Base-by-base conservation (phyloP, 2,888 invertebrate species). In the Eupithecia subfuscata region DNA sequence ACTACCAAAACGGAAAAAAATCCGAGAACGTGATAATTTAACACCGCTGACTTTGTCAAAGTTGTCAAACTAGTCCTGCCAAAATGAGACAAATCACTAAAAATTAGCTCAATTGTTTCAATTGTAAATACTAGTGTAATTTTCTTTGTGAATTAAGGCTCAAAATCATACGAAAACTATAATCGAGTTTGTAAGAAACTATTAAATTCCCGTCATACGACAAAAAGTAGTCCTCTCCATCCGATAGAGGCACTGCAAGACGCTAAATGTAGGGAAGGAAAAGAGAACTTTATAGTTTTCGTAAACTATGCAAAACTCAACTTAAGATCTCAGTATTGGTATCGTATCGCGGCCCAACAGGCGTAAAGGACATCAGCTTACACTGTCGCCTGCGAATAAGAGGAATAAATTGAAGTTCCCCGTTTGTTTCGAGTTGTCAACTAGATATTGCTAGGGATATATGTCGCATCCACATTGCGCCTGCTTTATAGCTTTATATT, bases 321-420 rank as follows among this genome's bases (percentile, higher is more conserved):
- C n/a, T 0, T 22, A 56, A 12, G 12, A 3, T 65, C 34, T 67
- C 65, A 40, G 40, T 37, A 67, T 37, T n/a, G 40, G 68, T 40
- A 68, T 14, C 65, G 16, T 43, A 22, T 68, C 68, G 43, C 43
- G 2, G 22, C 14, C 40, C 37, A 45, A 69, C 52, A 69, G 34
- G 52, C 69, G 30, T 69, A 52, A 52, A 67, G 34, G 18, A 69
- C 34, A 69, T 45, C 69, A 11, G 52, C 69, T 48, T 69, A 69
- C 69, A n/a, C 5, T 25, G 40, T n/a, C 34, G 40, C 68, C 45
- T 68, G 67, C 25, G 63, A 85, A 87, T 82, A 84, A 85, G 84
- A 85, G 85, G 85, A 86, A 88, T 90, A 88, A 89, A 89, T 87
- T 82, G 83, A 81, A 87, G 82, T 84, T 87, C 84, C 82, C 84